A percentile compares a stretch with the other conserved stretches of the same genome.
Evolutionary conservation across 1,140 invertebrate genomes (phyloP).

Genomic region (Megalopta genalis): DNA sequence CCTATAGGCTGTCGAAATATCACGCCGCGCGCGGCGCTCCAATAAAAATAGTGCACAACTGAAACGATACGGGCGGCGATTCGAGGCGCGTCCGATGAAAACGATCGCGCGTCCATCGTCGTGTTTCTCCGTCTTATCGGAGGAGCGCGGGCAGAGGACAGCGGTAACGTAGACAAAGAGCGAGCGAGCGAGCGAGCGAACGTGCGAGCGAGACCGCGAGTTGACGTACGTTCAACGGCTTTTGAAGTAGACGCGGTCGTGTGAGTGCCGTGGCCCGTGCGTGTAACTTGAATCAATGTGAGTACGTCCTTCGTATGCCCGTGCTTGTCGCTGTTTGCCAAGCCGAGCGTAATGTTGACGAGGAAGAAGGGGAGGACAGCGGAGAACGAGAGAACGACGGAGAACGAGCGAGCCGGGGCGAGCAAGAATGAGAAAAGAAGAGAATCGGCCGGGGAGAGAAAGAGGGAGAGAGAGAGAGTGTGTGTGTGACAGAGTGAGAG

Average conservation of each 20-base stretch:
- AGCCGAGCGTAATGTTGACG: slow-evolving; percentile 60
- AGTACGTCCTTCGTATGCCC: slow-evolving; percentile 58
- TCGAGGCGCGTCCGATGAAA: slow-evolving; percentile 19
- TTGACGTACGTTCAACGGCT: slow-evolving; percentile 45
- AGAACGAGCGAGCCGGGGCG: slow-evolving; percentile 15
- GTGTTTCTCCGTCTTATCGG: background rate
- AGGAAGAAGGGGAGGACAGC: slow-evolving; percentile 20
- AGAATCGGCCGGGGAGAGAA: background rate
- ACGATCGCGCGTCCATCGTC: slow-evolving; percentile 11
- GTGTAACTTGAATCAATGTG: slow-evolving; percentile 10
- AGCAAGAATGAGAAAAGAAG: slow-evolving; percentile 13
- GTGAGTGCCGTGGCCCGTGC: background rate
- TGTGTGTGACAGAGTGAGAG: background rate
- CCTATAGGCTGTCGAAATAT: no score
- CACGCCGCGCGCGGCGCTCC: background rate
- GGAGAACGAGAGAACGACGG: slow-evolving; percentile 5
- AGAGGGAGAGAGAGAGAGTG: slow-evolving; percentile 6
- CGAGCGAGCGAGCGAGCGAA: background rate
- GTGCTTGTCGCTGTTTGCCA: slow-evolving; percentile 67
- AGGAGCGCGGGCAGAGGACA: background rate
- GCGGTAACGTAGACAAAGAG: background rate
- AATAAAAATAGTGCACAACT: slow-evolving; percentile 21
- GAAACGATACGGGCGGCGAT: slow-evolving; percentile 4
- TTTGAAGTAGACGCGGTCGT: slow-evolving; percentile 21
- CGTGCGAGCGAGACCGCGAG: background rate